These are phyloP conservation scores for Nycticebus coucang DNA, from an alignment of 2,113 vertebrate genomes.

Conservation along the genomic window DNA sequence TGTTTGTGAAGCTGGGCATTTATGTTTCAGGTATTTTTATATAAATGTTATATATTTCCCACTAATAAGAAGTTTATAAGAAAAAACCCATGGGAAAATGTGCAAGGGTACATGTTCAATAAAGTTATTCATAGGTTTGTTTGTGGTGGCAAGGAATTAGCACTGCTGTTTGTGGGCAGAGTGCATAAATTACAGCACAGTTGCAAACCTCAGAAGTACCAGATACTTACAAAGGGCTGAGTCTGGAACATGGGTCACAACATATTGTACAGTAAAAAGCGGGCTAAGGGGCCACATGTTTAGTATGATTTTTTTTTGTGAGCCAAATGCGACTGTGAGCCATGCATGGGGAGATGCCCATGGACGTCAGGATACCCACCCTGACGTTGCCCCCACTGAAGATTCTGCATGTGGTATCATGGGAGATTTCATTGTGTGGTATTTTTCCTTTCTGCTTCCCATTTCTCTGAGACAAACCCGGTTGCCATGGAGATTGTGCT, in stretches of 20 bases:
- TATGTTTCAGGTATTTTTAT: not conserved
- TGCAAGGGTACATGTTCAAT: accelerated
- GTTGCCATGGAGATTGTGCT: conserved; percentile 34
- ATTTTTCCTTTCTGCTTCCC: not conserved
- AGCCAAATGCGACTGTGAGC: not conserved
- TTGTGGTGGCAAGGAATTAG: not conserved
- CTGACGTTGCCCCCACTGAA: no score
- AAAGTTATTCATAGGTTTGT: not conserved
- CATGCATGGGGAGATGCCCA: accelerated
- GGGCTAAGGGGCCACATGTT: accelerated
- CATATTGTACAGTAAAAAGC: accelerated
- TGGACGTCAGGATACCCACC: accelerated
- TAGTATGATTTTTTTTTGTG: accelerated
- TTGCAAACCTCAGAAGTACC: accelerated
- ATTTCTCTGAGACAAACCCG: not conserved
- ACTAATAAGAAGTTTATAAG: not conserved
- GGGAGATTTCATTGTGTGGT: accelerated
- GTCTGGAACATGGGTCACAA: accelerated
- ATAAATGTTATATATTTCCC: not conserved
- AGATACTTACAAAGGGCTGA: accelerated
- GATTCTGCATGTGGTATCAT: not conserved
- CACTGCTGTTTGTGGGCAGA: accelerated
- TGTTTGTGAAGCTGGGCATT: not conserved
- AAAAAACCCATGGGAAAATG: not conserved
- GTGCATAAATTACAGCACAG: accelerated